Conservation (phyloP, 2,888 invertebrate species). For the Lamellibrachia satsuma region DNA sequence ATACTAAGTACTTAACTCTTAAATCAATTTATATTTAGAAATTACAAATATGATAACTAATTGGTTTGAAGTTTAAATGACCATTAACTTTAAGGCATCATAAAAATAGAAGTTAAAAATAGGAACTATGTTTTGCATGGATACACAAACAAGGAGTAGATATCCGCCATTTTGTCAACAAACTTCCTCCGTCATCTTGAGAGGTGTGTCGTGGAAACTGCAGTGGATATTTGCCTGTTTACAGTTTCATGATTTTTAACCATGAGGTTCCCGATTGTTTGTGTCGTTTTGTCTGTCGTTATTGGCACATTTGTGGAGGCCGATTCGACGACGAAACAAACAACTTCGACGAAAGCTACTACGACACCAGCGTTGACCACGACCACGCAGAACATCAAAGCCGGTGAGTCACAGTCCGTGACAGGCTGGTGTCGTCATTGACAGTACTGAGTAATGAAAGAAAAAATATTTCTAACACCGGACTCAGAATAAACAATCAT, state of each 20-base stretch:
- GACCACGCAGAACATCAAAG: conserved; percentile 17
- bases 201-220: conserved; percentile 10
- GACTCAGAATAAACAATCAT: too few relatives aligned
- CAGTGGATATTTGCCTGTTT: neutral
- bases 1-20: neutral
- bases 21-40: neutral
- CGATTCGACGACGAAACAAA: neutral
- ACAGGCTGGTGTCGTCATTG: neutral
- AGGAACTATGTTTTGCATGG: neutral
- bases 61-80: neutral
- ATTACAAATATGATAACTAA: neutral
- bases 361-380: neutral
- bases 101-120: neutral
- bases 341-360: neutral
- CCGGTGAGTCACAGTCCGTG: neutral
- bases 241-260: neutral
- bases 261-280: neutral
- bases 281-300: conserved; percentile 12
- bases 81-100: neutral
- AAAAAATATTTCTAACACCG: too few relatives aligned
- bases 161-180: conserved; percentile 17
- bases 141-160: conserved; percentile 17
- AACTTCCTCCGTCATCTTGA: neutral
- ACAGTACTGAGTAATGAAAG: neutral
- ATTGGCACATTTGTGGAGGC: neutral